A percentile compares a stretch with the other conserved stretches of the same genome.
phyloP scores from a whole-genome alignment of 2,888 invertebrate species.

The Hirtodrosophila cameraria region DNA sequence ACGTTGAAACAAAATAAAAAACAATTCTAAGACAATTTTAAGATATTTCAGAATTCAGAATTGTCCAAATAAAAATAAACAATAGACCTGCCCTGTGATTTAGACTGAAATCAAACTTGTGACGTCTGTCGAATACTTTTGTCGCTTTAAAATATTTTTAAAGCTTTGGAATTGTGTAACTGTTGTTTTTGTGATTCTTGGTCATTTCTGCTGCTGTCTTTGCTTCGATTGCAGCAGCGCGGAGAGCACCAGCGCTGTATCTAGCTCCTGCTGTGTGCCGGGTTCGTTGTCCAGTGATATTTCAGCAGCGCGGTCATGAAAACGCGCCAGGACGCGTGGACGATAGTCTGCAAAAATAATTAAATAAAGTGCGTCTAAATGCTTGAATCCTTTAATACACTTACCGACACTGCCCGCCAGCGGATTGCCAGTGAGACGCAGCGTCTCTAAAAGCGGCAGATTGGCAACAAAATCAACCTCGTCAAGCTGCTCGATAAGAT shows the following conservation, averaged over 20 bases:
- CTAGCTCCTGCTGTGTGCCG: slow-evolving; percentile 94
- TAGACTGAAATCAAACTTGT: slow-evolving; percentile 8
- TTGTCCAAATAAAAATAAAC: background rate
- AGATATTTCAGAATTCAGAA: background rate
- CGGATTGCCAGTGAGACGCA: slow-evolving; percentile 95
- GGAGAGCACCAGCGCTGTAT: slow-evolving; percentile 95
- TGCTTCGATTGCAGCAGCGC: slow-evolving; percentile 88
- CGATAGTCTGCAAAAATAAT: slow-evolving; percentile 90
- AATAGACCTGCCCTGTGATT: background rate
- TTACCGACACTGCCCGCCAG: slow-evolving; percentile 87
- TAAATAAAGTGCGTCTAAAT: background rate
- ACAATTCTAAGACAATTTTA: too few species aligned
- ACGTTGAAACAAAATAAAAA: too few species aligned
- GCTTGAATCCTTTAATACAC: background rate
- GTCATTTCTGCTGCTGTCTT: slow-evolving; percentile 64
- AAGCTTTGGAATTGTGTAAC: slow-evolving; percentile 9
- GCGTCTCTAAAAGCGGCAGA: slow-evolving; percentile 93
- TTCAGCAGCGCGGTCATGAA: slow-evolving; percentile 92
- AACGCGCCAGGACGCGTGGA: slow-evolving; percentile 94
- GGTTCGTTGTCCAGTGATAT: slow-evolving; percentile 94
- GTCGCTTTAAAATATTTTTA: slow-evolving; percentile 17
- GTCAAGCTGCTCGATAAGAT: slow-evolving; percentile 91
- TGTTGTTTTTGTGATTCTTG: background rate
- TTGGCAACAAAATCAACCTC: slow-evolving; percentile 92
- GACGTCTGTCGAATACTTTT: slow-evolving; percentile 26